Evolutionary conservation across 2,888 invertebrate species (phyloP).

Genomic region (Zelleria hepariella): DNA sequence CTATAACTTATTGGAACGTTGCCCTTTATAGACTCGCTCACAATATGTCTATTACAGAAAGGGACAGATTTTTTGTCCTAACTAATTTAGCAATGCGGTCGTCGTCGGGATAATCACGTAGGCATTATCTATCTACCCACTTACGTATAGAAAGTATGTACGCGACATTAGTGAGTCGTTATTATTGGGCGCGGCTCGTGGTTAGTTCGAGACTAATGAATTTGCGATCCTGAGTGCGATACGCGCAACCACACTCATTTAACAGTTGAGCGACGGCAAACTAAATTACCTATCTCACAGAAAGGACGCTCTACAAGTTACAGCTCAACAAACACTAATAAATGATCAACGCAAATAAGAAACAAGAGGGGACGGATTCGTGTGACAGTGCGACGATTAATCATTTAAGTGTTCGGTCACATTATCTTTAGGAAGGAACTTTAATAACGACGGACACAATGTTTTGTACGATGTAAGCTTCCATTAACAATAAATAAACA

Average conservation of each 20-base stretch:
- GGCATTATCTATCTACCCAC: not conserved
- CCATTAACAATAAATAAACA: no score
- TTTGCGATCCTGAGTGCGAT: not conserved
- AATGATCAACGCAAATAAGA: not conserved
- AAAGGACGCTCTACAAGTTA: not conserved
- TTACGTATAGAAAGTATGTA: not conserved
- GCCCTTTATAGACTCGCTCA: not conserved
- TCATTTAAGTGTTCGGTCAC: not conserved
- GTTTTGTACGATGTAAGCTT: not conserved
- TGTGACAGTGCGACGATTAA: not conserved
- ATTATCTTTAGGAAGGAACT: not conserved
- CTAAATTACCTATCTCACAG: not conserved
- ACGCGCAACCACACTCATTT: not conserved
- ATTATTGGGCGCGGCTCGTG: not conserved
- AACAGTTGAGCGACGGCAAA: not conserved
- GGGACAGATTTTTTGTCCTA: not conserved
- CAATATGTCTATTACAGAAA: not conserved
- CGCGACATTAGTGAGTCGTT: not conserved
- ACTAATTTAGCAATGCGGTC: not conserved
- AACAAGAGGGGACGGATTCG: not conserved
- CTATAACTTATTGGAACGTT: not conserved
- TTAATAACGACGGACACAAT: not conserved
- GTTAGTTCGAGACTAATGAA: not conserved
- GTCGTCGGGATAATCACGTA: not conserved
- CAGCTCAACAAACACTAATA: not conserved